These are phyloP conservation scores for Lerista edwardsae DNA, from an alignment of 2,797 vertebrate genomes.

Conservation along the genomic window DNA sequence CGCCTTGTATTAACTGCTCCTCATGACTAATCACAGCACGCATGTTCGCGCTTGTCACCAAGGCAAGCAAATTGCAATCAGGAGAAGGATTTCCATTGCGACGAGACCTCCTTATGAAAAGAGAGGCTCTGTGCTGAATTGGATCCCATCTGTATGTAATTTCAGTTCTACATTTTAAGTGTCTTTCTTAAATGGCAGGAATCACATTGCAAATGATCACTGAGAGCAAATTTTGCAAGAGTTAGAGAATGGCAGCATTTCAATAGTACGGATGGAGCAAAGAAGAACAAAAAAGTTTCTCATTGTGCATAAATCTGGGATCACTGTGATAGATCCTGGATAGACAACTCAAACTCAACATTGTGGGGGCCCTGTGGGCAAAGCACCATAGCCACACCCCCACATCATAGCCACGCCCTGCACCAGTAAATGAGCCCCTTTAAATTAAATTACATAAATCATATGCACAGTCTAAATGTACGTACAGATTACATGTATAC, in stretches of 20 bases:
- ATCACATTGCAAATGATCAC: not conserved
- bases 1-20: slow-evolving; percentile 51
- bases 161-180: slow-evolving; percentile 11
- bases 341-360: not conserved
- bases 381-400: too few relatives aligned
- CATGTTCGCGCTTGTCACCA: slow-evolving; percentile 47
- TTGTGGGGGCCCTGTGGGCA: too few relatives aligned
- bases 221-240: not conserved
- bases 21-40: slow-evolving; percentile 56
- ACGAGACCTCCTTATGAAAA: slow-evolving; percentile 30
- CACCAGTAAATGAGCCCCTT: too few relatives aligned
- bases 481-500: too few relatives aligned
- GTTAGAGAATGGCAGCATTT: not conserved
- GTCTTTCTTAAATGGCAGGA: slow-evolving; percentile 12
- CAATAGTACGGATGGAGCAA: not conserved
- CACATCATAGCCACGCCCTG: too few relatives aligned
- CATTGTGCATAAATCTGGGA: too few relatives aligned
- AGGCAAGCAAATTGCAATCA: slow-evolving; percentile 55
- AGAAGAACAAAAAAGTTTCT: not conserved
- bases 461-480: too few relatives aligned
- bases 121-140: not conserved
- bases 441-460: too few relatives aligned
- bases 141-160: slow-evolving; percentile 7
- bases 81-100: slow-evolving; percentile 51
- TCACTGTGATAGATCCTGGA: not conserved